Base-by-base conservation (phyloP, 2,888 invertebrate genomes). In the Peribatodes rhomboidaria region DNA sequence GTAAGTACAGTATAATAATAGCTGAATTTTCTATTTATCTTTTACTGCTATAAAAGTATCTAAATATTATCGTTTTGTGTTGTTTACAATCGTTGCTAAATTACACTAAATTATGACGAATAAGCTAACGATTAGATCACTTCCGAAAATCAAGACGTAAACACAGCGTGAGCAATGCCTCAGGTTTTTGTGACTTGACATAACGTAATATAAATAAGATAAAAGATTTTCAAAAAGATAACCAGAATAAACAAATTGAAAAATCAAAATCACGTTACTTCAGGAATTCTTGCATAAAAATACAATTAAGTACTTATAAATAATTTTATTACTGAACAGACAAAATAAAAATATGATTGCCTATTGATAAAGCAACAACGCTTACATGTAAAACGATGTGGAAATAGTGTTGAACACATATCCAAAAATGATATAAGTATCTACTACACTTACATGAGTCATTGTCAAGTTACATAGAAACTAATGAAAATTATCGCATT, bases 301-400 rank as follows among this genome's bases (percentile, higher is more conserved):
- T 35, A 53, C 39, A n/a, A n/a, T n/a, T n/a, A n/a, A n/a, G n/a
- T n/a, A 18, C 8, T 20, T 37, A 27, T 37, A 11, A 35, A 20
- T 56, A 18, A 46, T 20, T 27, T 27, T 4, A 27, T 27, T 27
- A 27, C 27, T 3, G 16, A 44, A 55, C 44, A 20, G 18, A 55
- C 44, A 20, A 13, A 46, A 11, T 39, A 50, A 6, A 49, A 55
- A 47, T 18, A 42, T 42, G 63, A 42, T 68, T 61, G 49, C 63
- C 49, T 67, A 69, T 71, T 68, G 57, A 67, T 70, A 58, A 64
- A 71, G 71, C 69, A 65, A 71, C 75, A 68, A 71, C 66, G 68
- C 71, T 71, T 70, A 65, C 70, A 74, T 79, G 67, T 69, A 72
- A 77, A 78, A 76, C 73, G 56, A 66, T 71, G 61, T 58, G 57